Evolutionary conservation across 2,888 invertebrate genomes (phyloP), one percentile per base, ranked within the genome.

Genomic region (Chrysomela aeneicollis): DNA sequence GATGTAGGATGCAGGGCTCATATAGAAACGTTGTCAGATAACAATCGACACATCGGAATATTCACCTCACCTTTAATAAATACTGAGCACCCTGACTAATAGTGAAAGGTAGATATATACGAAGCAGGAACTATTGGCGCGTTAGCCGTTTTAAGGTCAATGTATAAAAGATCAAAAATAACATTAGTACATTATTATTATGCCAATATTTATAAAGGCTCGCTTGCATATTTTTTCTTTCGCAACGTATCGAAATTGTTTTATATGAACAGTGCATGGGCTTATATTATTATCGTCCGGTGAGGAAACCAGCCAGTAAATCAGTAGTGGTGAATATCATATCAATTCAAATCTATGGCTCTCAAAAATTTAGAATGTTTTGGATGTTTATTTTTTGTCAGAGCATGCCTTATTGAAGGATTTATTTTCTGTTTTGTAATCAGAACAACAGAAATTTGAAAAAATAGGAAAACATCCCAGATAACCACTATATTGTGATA

Each of bases 121-220:
- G n/a, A 61, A 64, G 64, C 64, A 64, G 64, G 64, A 64, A 64
- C 64, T 26, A 57, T 64, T 49, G 37, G 47, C 61, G 26, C 52
- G 49, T 52, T 49, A 22, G 47, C 55, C 18, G 15, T 21, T 32
- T 46, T 61, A 64, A 64, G 64, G 64, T 64, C 58, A 58, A 61
- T 57, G 22, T 60, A 46, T 64, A 58, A 42, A 42, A 3, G 15
- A 15, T 15, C 15, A 42, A 15, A n/a, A 64, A 61, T 37, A 52
- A 55, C 64, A 61, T 35, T 61, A n/a, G n/a, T n/a, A 35, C 18
- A 37, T 61, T 61, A 61, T 55, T 22, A 49, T 18, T 26, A 61
- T 37, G 47, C 15, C 15, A 9, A 21, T 50, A 61, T 62, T 57
- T 57, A 49, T 37, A 22, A n/a, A n/a, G 50, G 57, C 47, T 50